Percentiles rank a stretch among this genome's conserved stretches.
Conservation (phyloP, 2,113 vertebrate genomes). For the Sceloporus tristichus region DNA sequence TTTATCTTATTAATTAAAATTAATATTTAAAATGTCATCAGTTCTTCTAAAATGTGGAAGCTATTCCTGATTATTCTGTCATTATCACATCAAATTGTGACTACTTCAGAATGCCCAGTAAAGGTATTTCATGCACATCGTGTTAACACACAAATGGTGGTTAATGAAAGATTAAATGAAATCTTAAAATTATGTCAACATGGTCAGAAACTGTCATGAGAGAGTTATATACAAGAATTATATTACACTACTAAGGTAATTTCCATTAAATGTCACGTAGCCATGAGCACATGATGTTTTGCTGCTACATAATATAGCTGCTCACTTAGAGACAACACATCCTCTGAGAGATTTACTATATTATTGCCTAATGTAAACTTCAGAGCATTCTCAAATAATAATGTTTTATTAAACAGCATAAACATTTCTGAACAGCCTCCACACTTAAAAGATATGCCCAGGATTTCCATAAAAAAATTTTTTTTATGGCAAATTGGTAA, state of each 20-base stretch:
- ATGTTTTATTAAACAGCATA: conserved; percentile 17
- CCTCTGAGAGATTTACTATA: conserved; percentile 10
- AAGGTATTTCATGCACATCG: not conserved
- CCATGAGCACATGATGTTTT: not conserved
- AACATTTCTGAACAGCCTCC: conserved; percentile 10
- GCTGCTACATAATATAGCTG: conserved; percentile 3
- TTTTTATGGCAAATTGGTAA: conserved; percentile 39
- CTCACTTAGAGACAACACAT: conserved; percentile 6
- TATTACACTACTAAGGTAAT: conserved; percentile 10
- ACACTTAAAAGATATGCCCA: conserved; percentile 25
- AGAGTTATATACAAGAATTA: not conserved
- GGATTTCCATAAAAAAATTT: conserved; percentile 28
- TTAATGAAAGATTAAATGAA: conserved; percentile 2
- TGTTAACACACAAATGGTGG: not conserved
- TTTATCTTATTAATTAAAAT: too few relatives aligned
- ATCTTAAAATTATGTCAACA: conserved; percentile 13
- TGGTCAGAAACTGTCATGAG: not conserved
- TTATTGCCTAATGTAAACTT: conserved; percentile 34
- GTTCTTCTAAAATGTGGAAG: not conserved
- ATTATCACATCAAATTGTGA: not conserved
- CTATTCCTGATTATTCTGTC: not conserved
- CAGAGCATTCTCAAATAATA: conserved; percentile 42
- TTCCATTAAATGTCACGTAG: not conserved
- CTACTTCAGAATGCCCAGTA: not conserved
- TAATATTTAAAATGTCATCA: too few relatives aligned